Evolutionary conservation across 2,113 vertebrate species (phyloP).

Genomic region (Odontophorus gujanensis): DNA sequence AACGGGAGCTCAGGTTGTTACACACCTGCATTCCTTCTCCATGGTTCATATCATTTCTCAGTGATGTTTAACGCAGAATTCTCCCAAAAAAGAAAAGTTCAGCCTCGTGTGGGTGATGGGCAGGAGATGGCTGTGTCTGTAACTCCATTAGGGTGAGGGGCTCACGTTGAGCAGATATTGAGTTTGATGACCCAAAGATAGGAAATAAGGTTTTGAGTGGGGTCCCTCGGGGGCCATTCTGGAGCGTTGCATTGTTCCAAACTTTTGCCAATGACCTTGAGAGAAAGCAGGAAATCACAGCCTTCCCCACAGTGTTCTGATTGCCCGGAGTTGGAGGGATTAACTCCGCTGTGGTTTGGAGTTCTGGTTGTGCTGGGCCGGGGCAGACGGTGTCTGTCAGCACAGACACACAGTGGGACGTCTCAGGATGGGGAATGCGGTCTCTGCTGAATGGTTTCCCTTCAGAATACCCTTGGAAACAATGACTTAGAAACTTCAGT

Average conservation of each 20-base stretch:
- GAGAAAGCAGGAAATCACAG: background rate
- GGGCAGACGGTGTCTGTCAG: accelerated
- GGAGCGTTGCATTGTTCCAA: background rate
- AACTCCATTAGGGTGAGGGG: background rate
- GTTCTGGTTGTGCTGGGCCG: background rate
- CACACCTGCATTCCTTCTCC: background rate
- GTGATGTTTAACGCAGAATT: background rate
- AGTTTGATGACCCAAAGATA: background rate
- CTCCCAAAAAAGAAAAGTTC: background rate
- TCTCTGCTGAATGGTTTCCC: background rate
- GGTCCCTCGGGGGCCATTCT: background rate
- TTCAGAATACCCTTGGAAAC: background rate
- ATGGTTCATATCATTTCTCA: background rate
- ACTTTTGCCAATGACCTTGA: background rate
- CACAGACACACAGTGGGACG: background rate
- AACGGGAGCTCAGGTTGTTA: background rate
- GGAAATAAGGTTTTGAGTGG: background rate
- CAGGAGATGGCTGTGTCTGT: background rate
- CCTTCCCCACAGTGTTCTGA: background rate
- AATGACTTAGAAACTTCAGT: background rate
- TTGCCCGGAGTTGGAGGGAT: background rate
- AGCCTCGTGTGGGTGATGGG: background rate
- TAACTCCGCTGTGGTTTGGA: background rate
- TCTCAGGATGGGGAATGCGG: background rate
- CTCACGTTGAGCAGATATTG: background rate